Conservation (phyloP, 1,140 invertebrate genomes). For the Drosophila gunungcola region DNA sequence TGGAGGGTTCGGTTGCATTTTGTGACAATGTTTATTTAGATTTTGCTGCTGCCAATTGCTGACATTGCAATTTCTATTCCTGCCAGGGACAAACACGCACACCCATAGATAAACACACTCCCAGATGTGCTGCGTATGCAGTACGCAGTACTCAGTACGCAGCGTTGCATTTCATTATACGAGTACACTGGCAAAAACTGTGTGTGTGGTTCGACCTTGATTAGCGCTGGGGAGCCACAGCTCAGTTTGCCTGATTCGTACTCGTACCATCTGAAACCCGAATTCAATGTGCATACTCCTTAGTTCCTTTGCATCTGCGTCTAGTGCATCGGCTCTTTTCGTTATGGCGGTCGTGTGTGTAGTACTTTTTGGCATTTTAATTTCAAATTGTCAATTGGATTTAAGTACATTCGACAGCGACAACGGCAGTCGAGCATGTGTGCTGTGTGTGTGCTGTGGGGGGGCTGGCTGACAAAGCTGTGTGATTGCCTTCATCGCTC, state of each 20-base stretch:
- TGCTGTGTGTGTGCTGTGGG: not conserved
- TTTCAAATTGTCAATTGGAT: slow-evolving; percentile 84
- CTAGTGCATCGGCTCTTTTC: slow-evolving; percentile 33
- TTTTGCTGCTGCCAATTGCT: slow-evolving; percentile 83
- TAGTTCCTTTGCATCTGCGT: slow-evolving; percentile 6
- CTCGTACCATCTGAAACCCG: not conserved
- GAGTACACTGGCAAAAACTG: slow-evolving; percentile 36
- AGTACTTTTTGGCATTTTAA: slow-evolving; percentile 83
- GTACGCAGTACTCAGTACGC: slow-evolving; percentile 69
- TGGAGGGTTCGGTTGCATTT: slow-evolving; percentile 69
- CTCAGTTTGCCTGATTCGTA: not conserved
- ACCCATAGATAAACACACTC: slow-evolving; percentile 33
- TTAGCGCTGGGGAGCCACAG: slow-evolving; percentile 1
- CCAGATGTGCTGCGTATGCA: slow-evolving; percentile 70
- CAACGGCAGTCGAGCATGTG: slow-evolving; percentile 39
- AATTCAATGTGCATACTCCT: slow-evolving; percentile 3
- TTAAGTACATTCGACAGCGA: slow-evolving; percentile 73
- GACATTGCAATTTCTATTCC: slow-evolving; percentile 83
- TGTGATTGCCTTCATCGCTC: slow-evolving; percentile 74
- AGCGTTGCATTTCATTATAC: slow-evolving; percentile 74
- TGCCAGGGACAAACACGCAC: slow-evolving; percentile 52
- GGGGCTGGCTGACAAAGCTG: slow-evolving; percentile 22
- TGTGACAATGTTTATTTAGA: slow-evolving; percentile 84
- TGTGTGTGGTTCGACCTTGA: slow-evolving; percentile 1
- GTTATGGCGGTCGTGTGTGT: slow-evolving; percentile 53